These are phyloP conservation scores for Cyrtonyx montezumae DNA, from an alignment of 2,113 vertebrate species.

Conservation along the genomic window DNA sequence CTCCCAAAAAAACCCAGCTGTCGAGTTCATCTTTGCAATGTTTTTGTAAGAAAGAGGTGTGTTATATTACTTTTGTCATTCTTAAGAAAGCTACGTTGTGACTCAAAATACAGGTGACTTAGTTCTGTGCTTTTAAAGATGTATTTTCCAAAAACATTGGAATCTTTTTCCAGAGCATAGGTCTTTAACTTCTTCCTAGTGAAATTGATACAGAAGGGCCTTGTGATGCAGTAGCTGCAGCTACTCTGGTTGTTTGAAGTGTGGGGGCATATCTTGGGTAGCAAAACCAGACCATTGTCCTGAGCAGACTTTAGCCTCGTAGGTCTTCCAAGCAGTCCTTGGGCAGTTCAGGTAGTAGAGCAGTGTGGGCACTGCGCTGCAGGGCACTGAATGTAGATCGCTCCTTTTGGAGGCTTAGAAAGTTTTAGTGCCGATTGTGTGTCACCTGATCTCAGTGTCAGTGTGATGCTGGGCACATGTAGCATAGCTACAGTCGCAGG, in stretches of 20 bases:
- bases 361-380: background rate
- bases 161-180: background rate
- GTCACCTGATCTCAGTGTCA: background rate
- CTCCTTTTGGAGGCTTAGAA: background rate
- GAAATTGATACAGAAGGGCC: background rate
- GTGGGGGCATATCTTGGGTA: background rate
- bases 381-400: rapidly evolving
- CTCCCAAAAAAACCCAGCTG: too few species aligned
- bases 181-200: background rate
- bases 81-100: background rate
- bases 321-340: background rate
- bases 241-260: background rate
- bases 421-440: background rate
- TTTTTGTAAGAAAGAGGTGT: background rate
- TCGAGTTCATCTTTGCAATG: background rate
- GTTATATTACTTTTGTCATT: background rate
- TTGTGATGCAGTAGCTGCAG: background rate
- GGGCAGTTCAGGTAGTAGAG: background rate
- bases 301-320: background rate
- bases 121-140: background rate
- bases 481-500: background rate
- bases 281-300: background rate
- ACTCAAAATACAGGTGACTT: too few species aligned
- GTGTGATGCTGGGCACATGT: background rate
- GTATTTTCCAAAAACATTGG: background rate